Conservation (phyloP, 2,797 vertebrate species). For the Epinephelus coioides region DNA sequence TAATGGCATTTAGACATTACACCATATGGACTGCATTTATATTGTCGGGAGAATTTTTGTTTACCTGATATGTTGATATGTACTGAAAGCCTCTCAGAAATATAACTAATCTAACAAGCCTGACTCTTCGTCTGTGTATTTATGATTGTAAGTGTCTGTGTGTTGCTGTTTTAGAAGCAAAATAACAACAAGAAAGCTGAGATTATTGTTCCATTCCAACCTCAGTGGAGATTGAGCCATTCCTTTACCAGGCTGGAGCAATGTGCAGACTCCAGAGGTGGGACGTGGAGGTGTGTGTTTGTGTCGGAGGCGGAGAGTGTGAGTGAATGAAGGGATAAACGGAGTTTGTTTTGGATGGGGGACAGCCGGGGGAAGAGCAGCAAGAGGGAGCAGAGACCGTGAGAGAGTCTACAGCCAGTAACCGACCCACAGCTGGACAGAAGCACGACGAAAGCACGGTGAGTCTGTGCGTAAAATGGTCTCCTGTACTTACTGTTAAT, state of each 20-base stretch:
- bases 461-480: conserved; percentile 41
- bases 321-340: conserved; percentile 68
- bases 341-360: conserved; percentile 79
- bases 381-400: conserved; percentile 47
- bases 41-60: neutral
- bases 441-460: conserved; percentile 46
- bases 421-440: conserved; percentile 44
- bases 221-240: no score
- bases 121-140: neutral
- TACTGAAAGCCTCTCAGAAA: conserved; percentile 50
- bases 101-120: conserved; percentile 42
- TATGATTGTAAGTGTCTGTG: neutral
- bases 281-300: conserved; percentile 31
- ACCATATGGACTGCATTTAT: conserved; percentile 2
- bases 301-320: conserved; percentile 18
- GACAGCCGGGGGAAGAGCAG: conserved; percentile 55
- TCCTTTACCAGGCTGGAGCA: conserved; percentile 21
- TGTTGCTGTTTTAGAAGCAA: neutral
- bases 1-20: conserved; percentile 4
- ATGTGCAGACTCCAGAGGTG: conserved; percentile 6
- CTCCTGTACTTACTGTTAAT: neutral
- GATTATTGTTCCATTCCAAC: neutral
- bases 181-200: neutral
- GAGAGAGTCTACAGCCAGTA: conserved; percentile 53
- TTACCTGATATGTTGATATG: conserved; percentile 2